phyloP scores from a whole-genome alignment of 2,113 vertebrate genomes.

The Bufo bufo region DNA sequence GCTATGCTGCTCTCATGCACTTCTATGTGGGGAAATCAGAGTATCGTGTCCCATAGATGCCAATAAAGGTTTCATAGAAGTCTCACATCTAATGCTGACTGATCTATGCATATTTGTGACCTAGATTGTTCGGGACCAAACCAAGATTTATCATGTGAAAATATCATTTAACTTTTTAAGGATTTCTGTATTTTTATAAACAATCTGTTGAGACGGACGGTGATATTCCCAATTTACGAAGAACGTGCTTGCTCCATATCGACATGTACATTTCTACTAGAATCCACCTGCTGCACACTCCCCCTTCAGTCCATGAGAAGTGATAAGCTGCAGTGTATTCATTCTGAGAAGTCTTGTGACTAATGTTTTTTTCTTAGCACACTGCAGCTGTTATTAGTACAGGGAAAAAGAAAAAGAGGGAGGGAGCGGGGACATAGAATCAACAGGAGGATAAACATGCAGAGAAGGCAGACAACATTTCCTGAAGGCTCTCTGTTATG shows the following conservation, averaged over 20 bases:
- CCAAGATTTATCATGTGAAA: no score
- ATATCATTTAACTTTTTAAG: no score
- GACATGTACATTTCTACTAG: not conserved
- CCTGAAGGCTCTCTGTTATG: conserved; percentile 55
- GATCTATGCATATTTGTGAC: no score
- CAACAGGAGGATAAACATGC: conserved; percentile 58
- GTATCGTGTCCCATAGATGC: no score
- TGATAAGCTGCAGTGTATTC: conserved; percentile 40
- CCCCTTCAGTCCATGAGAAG: conserved; percentile 33
- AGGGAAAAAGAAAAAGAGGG: conserved; percentile 44
- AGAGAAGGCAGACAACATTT: conserved; percentile 55
- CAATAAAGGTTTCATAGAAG: no score
- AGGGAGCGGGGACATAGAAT: conserved; percentile 43
- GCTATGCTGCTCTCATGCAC: no score
- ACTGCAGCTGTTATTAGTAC: conserved; percentile 57
- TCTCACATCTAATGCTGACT: no score
- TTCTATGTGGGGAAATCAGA: no score
- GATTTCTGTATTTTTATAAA: no score
- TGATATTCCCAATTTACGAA: not conserved
- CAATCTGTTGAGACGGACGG: no score
- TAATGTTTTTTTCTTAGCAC: conserved; percentile 55
- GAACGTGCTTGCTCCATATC: not conserved
- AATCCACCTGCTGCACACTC: conserved; percentile 53
- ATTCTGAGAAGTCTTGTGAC: conserved; percentile 58
- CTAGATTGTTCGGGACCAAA: no score